Base-by-base conservation (phyloP, 2,797 vertebrate genomes). In the Odontamblyopus lacepedii region DNA sequence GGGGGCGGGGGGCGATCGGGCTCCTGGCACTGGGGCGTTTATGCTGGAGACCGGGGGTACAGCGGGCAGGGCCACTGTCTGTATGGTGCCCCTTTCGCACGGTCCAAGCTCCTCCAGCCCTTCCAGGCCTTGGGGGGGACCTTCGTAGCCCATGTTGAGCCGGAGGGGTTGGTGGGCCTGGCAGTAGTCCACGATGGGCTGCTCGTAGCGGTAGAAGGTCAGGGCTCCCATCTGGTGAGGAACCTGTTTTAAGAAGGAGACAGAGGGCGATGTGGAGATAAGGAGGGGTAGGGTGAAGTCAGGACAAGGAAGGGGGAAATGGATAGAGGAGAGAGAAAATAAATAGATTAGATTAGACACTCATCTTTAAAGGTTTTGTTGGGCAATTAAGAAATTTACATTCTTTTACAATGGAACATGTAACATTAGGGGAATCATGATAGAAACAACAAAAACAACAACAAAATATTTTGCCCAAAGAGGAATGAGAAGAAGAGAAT, bases 101-200 rank as follows among this genome's bases (percentile, higher is more conserved):
- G 92, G 87, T 16, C 89, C 86, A 51, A 93, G 90, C 73, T 94
- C 91, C 64, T 93, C 93, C 62, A 93, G 87, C 51, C 89, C 89
- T 70, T 94, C 93, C 53, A 94, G 83, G 70, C 90, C 92, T 81
- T 91, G 92, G 44, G 94, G 90, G 67, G 96, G 91, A 6, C 93
- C 89, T n/a, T 98, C 96, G 0, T 96, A 98, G 68, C 95, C 95
- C 94, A 97, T 96, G 93, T 95, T 96, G 77, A 97, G 92, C 67
- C 96, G 95, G 77, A 98, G 95, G 23, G 97, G 96, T 87, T 98
- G 97, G 81, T 99, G 98, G 57, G 97, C 97, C 85, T 97, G 97
- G 95, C 97, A 99, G 95, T 97, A 99, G 80, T 97, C 95, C 3
- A 98, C 94, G 63, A 98, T 93, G 0, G 97, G 97, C 81, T 96